These are phyloP conservation scores for Scarus forsteni DNA, from an alignment of 2,797 vertebrate species.

Conservation along the genomic window DNA sequence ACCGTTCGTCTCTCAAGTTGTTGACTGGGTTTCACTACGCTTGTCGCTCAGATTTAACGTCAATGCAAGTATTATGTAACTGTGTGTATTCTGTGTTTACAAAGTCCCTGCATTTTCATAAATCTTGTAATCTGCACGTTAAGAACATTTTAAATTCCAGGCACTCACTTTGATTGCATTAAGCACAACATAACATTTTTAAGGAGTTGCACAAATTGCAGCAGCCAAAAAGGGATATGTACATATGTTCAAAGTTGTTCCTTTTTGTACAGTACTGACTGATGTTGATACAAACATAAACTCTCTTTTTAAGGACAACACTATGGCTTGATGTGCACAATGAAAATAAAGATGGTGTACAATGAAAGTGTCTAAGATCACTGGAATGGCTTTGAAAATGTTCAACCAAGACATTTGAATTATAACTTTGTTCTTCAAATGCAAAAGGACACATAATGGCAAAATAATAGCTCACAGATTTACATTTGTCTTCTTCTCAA, in stretches of 20 bases:
- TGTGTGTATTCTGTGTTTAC: slow-evolving; percentile 81
- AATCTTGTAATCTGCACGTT: slow-evolving; percentile 84
- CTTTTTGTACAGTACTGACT: slow-evolving; percentile 83
- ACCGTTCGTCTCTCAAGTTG: slow-evolving; percentile 53
- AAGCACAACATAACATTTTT: slow-evolving; percentile 89
- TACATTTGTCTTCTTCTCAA: slow-evolving; percentile 60
- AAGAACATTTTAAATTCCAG: slow-evolving; percentile 86
- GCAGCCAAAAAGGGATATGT: slow-evolving; percentile 89
- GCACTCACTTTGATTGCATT: slow-evolving; percentile 93
- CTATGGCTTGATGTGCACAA: slow-evolving; percentile 80
- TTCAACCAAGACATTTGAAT: slow-evolving; percentile 69
- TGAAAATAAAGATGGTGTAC: slow-evolving; percentile 60
- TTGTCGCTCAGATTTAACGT: slow-evolving; percentile 55
- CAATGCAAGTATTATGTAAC: slow-evolving; percentile 71
- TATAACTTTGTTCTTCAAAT: slow-evolving; percentile 82
- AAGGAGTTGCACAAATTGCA: slow-evolving; percentile 90
- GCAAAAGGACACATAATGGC: slow-evolving; percentile 84
- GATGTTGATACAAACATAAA: slow-evolving; percentile 79
- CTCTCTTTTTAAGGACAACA: slow-evolving; percentile 62
- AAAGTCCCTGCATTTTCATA: slow-evolving; percentile 89
- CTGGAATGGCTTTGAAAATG: slow-evolving; percentile 75
- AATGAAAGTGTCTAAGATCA: slow-evolving; percentile 72
- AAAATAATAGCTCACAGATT: slow-evolving; percentile 71
- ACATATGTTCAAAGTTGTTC: slow-evolving; percentile 82
- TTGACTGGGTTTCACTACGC: slow-evolving; percentile 58